Conservation (phyloP, 2,797 vertebrate species). For the Sternotherus odoratus region DNA sequence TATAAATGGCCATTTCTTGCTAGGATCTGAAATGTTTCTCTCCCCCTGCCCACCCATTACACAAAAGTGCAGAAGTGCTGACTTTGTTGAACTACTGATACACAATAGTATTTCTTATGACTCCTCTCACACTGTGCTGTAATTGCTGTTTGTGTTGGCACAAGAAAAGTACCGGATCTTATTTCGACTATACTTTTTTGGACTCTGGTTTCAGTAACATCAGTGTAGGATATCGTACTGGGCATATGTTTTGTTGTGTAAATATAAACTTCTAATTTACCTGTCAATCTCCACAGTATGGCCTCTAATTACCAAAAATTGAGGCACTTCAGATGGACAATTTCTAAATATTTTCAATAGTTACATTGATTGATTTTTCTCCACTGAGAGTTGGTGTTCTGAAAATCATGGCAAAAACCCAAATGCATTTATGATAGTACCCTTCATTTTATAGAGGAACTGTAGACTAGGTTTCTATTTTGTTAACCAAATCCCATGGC, state of each 20-base stretch:
- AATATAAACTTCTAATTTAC: slow-evolving; percentile 88
- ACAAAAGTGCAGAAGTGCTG: slow-evolving; percentile 91
- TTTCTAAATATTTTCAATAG: slow-evolving; percentile 82
- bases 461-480: slow-evolving; percentile 1
- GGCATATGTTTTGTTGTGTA: slow-evolving; percentile 89
- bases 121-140: slow-evolving; percentile 86
- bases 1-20: slow-evolving; percentile 79
- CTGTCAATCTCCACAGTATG: slow-evolving; percentile 79
- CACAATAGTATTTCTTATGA: slow-evolving; percentile 88
- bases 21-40: slow-evolving; percentile 81
- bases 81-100: slow-evolving; percentile 85
- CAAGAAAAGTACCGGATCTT: slow-evolving; percentile 81
- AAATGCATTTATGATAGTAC: slow-evolving; percentile 34
- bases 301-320: slow-evolving; percentile 79
- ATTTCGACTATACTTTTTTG: slow-evolving; percentile 89
- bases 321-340: slow-evolving; percentile 78
- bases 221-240: slow-evolving; percentile 89
- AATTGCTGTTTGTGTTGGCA: slow-evolving; percentile 96
- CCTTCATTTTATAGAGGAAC: slow-evolving; percentile 28
- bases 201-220: slow-evolving; percentile 88
- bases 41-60: slow-evolving; percentile 83
- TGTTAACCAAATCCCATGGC: background rate
- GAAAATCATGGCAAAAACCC: slow-evolving; percentile 29
- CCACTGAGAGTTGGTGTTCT: slow-evolving; percentile 70
- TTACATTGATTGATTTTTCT: slow-evolving; percentile 51